Evolutionary conservation across 2,888 invertebrate genomes (phyloP), one percentile per base, ranked within the genome.

Genomic region (Hypolimnas misippus): DNA sequence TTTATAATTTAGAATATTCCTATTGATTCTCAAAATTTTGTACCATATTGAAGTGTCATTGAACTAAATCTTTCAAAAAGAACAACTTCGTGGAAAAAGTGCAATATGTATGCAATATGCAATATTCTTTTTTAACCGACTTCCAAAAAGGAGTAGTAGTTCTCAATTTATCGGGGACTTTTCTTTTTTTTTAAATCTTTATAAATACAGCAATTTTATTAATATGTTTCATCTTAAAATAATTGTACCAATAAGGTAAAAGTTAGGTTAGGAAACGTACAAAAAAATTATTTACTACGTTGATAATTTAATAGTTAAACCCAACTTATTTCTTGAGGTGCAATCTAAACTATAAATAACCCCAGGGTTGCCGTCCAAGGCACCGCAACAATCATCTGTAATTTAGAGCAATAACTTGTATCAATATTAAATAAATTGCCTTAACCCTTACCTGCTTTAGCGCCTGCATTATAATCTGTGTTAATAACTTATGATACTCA

Each of bases 391-490:
- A 90, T 89, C 88, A 88, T 86, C 77, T 85, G 82, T 89, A 89
- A 90, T 90, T 90, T 90, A 71, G 80, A 76, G 83, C 87, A 83
- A 86, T 88, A 88, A 89, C 82, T 84, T 83, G 82, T 83, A 89
- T 86, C 87, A 88, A 89, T 88, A 89, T 85, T 82, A 86, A 87
- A 88, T 79, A 89, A 89, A 88, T 88, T 87, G 84, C 79, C 74
- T 78, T 49, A 54, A 29, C 54, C 61, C 68, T 74, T 76, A 77
- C 79, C 77, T 77, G 79, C 78, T 76, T 78, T 71, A 64, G 62
- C 73, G 73, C 70, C 73, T 70, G 70, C 69, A 68, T 70, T 71
- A 73, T 74, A 72, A 67, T 68, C 73, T 73, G 69, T 69, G 73
- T 74, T 75, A 75, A 76, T 74, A 73, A 74, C 72, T 66, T 49